Evolutionary conservation across 2,888 invertebrate species (phyloP).

Genomic region (Acleris holmiana): DNA sequence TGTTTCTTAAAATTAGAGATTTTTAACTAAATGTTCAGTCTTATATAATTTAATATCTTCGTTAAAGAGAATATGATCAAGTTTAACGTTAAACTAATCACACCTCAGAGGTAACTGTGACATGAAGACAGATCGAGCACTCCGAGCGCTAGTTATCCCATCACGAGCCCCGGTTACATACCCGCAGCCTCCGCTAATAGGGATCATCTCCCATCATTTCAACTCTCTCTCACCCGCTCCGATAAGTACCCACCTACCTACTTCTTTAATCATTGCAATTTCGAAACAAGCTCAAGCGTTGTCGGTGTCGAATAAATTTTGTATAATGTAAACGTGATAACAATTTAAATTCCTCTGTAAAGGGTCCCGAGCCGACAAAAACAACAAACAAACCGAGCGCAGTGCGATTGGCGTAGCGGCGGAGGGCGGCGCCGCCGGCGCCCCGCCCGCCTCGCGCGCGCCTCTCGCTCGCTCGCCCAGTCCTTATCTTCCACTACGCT

Average conservation of each 20-base stretch:
- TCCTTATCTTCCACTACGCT: conserved; percentile 73
- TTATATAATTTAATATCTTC: background rate
- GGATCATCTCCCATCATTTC: conserved; percentile 52
- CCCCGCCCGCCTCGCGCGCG: conserved; percentile 69
- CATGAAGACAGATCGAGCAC: conserved; percentile 10
- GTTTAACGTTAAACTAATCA: background rate
- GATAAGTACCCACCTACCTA: conserved; percentile 66
- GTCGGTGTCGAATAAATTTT: conserved; percentile 84
- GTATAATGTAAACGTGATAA: conserved; percentile 85
- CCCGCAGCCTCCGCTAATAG: conserved; percentile 47
- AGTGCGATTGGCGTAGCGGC: conserved; percentile 63
- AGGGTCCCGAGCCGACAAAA: conserved; percentile 82
- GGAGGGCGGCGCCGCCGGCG: conserved; percentile 59
- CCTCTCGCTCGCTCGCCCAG: conserved; percentile 82
- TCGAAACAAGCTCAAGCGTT: conserved; percentile 83
- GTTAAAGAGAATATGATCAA: too few species aligned
- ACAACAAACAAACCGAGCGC: conserved; percentile 78
- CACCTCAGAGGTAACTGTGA: background rate
- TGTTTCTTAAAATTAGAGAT: too few species aligned
- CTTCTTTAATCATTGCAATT: conserved; percentile 84
- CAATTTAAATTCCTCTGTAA: conserved; percentile 84
- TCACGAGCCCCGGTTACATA: conserved; percentile 24
- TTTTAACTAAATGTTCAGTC: too few species aligned
- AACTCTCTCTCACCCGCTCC: conserved; percentile 62
- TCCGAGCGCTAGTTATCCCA: conserved; percentile 8